phyloP scores from a whole-genome alignment of 2,888 invertebrate genomes.

The Diaprepes abbreviatus region DNA sequence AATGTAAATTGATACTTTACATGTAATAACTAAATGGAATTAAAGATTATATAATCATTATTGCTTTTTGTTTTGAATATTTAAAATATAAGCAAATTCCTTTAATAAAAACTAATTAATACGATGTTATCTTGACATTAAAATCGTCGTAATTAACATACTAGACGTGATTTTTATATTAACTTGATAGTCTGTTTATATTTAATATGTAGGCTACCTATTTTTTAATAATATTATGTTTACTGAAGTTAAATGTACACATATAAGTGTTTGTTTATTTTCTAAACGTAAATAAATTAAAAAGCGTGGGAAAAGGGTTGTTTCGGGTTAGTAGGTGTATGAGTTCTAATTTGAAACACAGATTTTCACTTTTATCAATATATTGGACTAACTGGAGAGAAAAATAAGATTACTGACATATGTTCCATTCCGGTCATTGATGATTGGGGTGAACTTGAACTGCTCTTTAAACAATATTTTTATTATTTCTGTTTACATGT shows the following conservation, averaged over 20 bases:
- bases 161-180: slow-evolving; percentile 1
- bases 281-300: neutral
- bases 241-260: neutral
- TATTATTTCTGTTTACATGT: too few relatives aligned
- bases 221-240: neutral
- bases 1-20: too few relatives aligned
- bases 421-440: too few relatives aligned
- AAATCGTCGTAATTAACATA: slow-evolving; percentile 7
- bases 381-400: too few relatives aligned
- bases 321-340: neutral
- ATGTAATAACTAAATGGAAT: too few relatives aligned
- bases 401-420: too few relatives aligned
- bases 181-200: neutral
- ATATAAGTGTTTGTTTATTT: neutral
- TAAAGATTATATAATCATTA: too few relatives aligned
- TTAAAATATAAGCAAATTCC: neutral
- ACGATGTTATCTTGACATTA: slow-evolving; percentile 2
- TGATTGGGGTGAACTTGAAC: too few relatives aligned
- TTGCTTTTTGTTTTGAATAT: neutral
- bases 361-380: too few relatives aligned
- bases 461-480: too few relatives aligned
- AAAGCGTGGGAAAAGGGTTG: neutral
- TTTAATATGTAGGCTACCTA: slow-evolving; percentile 11
- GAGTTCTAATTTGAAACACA: too few relatives aligned
- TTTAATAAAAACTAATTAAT: neutral